Conservation (phyloP, 2,113 vertebrate species). For the Copsychus sechellarum region DNA sequence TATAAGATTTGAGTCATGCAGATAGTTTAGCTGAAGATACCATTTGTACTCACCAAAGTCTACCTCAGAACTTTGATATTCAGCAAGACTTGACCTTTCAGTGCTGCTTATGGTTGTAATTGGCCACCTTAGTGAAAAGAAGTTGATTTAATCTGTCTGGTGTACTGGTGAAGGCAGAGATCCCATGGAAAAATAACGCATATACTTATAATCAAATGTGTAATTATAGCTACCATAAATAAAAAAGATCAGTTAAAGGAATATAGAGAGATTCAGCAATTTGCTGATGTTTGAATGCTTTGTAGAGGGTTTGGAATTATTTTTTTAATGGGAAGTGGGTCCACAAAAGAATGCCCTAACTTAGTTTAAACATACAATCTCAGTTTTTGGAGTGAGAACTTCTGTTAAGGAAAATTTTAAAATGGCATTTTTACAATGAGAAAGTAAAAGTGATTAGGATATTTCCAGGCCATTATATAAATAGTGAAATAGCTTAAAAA, state of each 20-base stretch:
- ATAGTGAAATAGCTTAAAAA: neutral
- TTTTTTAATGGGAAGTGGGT: neutral
- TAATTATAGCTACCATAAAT: neutral
- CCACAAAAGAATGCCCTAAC: neutral
- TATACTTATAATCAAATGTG: neutral
- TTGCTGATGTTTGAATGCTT: neutral
- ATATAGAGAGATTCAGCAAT: neutral
- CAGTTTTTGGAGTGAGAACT: neutral
- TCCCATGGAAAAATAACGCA: neutral
- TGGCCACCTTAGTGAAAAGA: neutral
- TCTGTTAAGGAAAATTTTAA: neutral
- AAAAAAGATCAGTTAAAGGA: neutral
- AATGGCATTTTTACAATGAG: neutral
- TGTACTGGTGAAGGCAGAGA: neutral
- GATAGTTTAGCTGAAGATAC: neutral
- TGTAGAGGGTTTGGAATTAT: neutral
- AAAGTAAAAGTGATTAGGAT: neutral
- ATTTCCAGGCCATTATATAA: neutral
- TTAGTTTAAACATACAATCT: neutral
- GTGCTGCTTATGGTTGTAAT: neutral
- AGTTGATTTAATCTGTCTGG: neutral
- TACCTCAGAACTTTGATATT: neutral
- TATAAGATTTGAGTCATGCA: neutral
- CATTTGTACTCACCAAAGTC: neutral
- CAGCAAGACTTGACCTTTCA: neutral